Evolutionary conservation across 2,113 vertebrate species (phyloP).

Genomic region (Henicopernis longicauda): DNA sequence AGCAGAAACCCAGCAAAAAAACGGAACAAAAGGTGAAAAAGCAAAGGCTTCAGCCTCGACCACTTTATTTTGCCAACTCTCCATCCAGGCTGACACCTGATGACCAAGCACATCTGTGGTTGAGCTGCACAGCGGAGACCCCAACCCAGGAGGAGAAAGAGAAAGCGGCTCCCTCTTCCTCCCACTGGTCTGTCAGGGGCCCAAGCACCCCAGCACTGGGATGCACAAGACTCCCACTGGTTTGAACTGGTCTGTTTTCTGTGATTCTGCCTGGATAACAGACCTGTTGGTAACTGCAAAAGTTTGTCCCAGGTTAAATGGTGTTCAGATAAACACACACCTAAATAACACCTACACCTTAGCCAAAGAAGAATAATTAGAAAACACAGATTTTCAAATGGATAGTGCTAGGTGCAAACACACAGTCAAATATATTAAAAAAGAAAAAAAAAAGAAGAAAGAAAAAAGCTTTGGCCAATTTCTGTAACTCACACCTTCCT

Average conservation of each 20-base stretch:
- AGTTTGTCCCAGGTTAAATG: background rate
- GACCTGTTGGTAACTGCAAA: background rate
- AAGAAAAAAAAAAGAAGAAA: background rate
- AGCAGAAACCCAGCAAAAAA: background rate
- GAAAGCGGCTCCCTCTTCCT: background rate
- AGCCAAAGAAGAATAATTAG: background rate
- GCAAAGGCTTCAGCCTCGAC: background rate
- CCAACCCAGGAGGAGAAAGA: background rate
- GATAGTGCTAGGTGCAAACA: background rate
- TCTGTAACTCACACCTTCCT: background rate
- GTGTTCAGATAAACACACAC: background rate
- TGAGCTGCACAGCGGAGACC: background rate
- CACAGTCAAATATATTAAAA: background rate
- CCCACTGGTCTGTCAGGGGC: background rate
- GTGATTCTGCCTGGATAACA: background rate
- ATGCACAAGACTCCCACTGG: background rate
- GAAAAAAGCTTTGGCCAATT: background rate
- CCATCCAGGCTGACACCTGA: background rate
- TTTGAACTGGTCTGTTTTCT: background rate
- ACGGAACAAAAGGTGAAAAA: background rate
- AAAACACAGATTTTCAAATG: background rate
- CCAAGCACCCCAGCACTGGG: rapidly evolving
- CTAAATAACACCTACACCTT: background rate
- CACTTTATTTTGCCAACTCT: background rate
- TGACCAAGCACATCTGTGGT: background rate